Evolutionary conservation across 2,113 vertebrate species (phyloP), one percentile per base, ranked within the genome.

Genomic region (Sinocyclocheilus grahami): DNA sequence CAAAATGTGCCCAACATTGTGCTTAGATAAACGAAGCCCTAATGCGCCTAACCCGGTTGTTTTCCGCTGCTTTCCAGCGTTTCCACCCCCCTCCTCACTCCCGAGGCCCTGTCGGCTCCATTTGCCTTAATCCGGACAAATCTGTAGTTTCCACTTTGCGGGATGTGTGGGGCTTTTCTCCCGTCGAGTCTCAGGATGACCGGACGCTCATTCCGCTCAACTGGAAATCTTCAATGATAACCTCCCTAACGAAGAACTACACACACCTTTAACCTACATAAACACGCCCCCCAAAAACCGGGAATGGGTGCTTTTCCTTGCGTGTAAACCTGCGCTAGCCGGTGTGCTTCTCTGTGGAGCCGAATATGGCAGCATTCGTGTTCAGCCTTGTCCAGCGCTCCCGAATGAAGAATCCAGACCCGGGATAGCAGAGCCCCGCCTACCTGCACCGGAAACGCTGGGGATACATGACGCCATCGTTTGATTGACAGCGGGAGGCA

Each of bases 401-500:
- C 63, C 62, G 80, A 62, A 65, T 86, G 87, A 90, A 88, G 88
- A 88, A 84, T 89, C 87, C 89, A 89, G 90, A 89, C 89, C 10
- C 30, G 90, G 90, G 89, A 90, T 87, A 72, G 84, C 82, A 11
- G 84, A 92, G 85, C 91, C 86, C 93, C 91, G 89, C 94, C 94
- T 84, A 91, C 92, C 88, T 85, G 83, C 87, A 92, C 92, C 92
- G 94, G 95, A 95, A 94, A 92, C 85, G 90, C 90, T 87, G 88
- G 67, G 77, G 87, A 89, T 84, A 33, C 20, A 83, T 94, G 93
- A 94, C 94, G 93, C 93, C 91, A 94, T 69, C 20, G 0, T 0
- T n/a, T 91, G 92, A 93, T 91, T 92, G 93, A 91, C 93, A 85
- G 80, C 24, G 85, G 89, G 91, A 92, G 85, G 86, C 13, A 87